Evolutionary conservation across 2,888 invertebrate genomes (phyloP).

Genomic region (Candidula unifasciata): DNA sequence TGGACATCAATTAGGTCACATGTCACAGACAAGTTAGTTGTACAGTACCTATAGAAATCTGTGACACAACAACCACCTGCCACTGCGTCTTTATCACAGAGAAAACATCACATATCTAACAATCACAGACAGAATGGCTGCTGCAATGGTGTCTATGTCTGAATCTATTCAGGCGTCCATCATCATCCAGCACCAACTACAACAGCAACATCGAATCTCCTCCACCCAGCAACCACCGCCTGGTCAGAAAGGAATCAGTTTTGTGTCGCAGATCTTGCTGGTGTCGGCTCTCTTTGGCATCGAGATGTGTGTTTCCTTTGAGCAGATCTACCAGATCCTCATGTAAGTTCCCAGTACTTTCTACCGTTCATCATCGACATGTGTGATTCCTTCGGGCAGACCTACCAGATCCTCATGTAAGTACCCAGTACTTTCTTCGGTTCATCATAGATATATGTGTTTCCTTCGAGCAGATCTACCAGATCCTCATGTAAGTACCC

Average conservation of each 20-base stretch:
- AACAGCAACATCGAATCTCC: background rate
- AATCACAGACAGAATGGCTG: conserved; percentile 7
- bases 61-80: too few species aligned
- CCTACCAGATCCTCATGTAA: background rate
- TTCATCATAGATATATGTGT: conserved; percentile 40
- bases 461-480: conserved; percentile 43
- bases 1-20: too few species aligned
- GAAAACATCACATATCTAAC: background rate
- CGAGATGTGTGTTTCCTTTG: conserved; percentile 46
- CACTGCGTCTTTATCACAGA: too few species aligned
- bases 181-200: conserved; percentile 38
- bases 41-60: too few species aligned
- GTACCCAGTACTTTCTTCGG: background rate
- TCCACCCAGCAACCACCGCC: background rate
- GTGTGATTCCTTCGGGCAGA: background rate
- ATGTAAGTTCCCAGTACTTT: conserved; percentile 25
- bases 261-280: conserved; percentile 32
- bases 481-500: conserved; percentile 35
- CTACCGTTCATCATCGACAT: background rate
- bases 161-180: conserved; percentile 45
- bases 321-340: conserved; percentile 39
- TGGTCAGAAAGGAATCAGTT: conserved; percentile 4
- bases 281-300: conserved; percentile 38
- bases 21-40: too few species aligned
- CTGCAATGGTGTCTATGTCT: conserved; percentile 35